Base-by-base conservation (phyloP, 2,797 vertebrate genomes). In the Sciurus carolinensis region DNA sequence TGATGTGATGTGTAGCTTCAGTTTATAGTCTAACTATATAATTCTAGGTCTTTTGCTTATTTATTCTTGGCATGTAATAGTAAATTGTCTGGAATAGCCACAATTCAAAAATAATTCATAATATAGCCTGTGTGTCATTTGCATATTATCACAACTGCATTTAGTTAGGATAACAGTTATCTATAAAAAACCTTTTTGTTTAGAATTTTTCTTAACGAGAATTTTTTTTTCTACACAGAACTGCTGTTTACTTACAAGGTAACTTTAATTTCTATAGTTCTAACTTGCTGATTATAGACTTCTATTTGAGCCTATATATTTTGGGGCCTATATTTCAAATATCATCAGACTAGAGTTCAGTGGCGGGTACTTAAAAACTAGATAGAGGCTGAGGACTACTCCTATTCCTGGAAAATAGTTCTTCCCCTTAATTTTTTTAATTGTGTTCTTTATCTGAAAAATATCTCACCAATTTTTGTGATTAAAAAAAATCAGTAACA, bases 61-160 rank as follows among this genome's bases (percentile, higher is more conserved):
- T 75, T 80, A 66, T 64, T 15, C 84, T 33, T 44, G 44, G 22
- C 47, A 18, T 84, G 24, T 59, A 62, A 62, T 62, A 62, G 24
- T 62, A 28, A 57, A 66, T 77, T 44, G 50, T 76, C 33, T 82
- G 14, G 33, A 62, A 84, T 28, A 67, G 5, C 17, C 22, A 75
- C 39, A 90, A 72, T 67, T 95, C n/a, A 79, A 88, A 95, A 72
- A 85, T 54, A 96, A 75, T 42, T 62, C 15, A 95, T 54, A 89
- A 52, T 17, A 42, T 14, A 82, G 14, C 8, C 20, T 93, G 24
- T 69, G 0, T 44, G 66, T 85, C n/a, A 82, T 50, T 92, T 92
- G 26, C 91, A 42, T 88, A 69, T 87, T 69, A 87, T 50, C 73
- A 73, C 0, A 86, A 72, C 33, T 80, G n/a, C 0, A 85, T 72